phyloP scores from a whole-genome alignment of 2,888 invertebrate species.

The Phania funesta region DNA sequence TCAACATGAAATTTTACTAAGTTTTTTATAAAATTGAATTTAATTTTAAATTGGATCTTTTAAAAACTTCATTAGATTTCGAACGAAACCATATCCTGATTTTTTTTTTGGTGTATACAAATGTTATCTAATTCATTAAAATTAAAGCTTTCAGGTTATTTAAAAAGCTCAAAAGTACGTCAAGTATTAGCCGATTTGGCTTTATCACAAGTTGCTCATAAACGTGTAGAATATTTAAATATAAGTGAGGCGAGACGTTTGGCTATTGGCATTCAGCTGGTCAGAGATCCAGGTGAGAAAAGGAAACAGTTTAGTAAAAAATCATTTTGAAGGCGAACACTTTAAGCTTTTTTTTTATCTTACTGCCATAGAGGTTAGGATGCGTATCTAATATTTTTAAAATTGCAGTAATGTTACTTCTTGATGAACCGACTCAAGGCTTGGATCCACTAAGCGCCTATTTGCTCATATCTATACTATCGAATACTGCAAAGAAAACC shows the following conservation, averaged over 20 bases:
- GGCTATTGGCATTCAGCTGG: conserved; percentile 94
- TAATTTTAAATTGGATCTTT: no score
- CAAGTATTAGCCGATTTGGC: conserved; percentile 97
- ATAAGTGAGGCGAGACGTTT: conserved; percentile 94
- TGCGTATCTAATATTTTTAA: neutral
- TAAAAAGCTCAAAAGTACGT: conserved; percentile 92
- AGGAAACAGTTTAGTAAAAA: neutral
- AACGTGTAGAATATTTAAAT: conserved; percentile 90
- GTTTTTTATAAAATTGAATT: no score
- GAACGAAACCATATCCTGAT: no score
- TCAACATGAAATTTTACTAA: no score
- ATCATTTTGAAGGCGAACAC: neutral
- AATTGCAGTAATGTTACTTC: conserved; percentile 87
- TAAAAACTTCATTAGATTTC: no score
- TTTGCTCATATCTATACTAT: conserved; percentile 95
- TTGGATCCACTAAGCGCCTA: conserved; percentile 97
- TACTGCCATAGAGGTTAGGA: no score
- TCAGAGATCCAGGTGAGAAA: conserved; percentile 92
- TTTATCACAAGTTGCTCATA: conserved; percentile 92
- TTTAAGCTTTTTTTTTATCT: no score
- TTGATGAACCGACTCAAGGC: conserved; percentile 97
- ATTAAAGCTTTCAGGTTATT: conserved; percentile 85
- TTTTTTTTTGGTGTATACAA: no score
- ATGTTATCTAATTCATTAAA: neutral
- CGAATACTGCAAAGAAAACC: conserved; percentile 93